Evolutionary conservation across 2,113 vertebrate species (phyloP), one percentile per base, ranked within the genome.

Genomic region (Alethe diademata): DNA sequence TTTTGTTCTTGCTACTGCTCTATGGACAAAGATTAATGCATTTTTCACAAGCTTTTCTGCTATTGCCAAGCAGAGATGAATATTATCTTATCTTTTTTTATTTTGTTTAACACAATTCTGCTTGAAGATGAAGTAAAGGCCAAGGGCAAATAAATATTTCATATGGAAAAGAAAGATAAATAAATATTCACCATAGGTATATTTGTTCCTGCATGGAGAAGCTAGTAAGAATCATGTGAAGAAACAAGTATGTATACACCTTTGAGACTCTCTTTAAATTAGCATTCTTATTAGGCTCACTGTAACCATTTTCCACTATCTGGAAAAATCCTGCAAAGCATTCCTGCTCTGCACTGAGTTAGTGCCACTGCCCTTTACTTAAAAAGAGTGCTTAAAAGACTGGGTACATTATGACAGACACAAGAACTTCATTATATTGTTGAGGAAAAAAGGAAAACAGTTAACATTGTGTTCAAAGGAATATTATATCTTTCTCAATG

Each of bases 341-440:
- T 67, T 95, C 47, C 54, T 91, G 22, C 36, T 90, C 65, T 72
- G 22, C 35, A 51, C 28, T 40, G 71, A 69, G 35, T 48, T 86
- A 53, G 28, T 54, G 36, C 4, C 22, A 35, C 51, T 75, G 62
- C 47, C 72, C 79, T 95, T 96, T 61, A 29, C n/a, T 79, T 36
- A 90, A 45, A 91, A 90, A 89, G 56, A 85, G 54, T 11, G 10
- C 28, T 85, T 86, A 60, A 85, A 95, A 96, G 76, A 87, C 83
- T 90, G 85, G 23, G 29, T 56, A 56, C 29, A 72, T 93, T 97
- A 93, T 94, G 33, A 23, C 65, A 86, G 65, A 87, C 47, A 94
- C 79, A 97, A 92, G 73, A 94, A 74, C 82, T 58, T 94, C 82
- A 97, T 97, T 94, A 87, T 96, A 78, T 65, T 65, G 29, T 70